Evolutionary conservation across 2,797 vertebrate genomes (phyloP).

Genomic region (Brachyalestes nurse): DNA sequence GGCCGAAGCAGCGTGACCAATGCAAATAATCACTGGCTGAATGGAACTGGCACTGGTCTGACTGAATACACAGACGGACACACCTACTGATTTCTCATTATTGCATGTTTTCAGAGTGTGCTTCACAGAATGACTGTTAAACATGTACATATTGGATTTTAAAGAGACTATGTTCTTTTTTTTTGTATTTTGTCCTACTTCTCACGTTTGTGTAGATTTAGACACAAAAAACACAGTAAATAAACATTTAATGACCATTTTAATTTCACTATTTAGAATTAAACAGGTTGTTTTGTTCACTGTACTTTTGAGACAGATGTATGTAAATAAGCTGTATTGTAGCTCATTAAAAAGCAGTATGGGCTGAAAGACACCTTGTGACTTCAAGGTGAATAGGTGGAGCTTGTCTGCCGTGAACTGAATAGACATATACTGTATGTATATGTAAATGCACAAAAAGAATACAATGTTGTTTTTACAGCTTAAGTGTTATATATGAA

Average conservation of each 20-base stretch:
- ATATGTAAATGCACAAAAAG: background rate
- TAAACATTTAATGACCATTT: background rate
- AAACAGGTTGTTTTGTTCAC: background rate
- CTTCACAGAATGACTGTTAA: background rate
- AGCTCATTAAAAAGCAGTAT: background rate
- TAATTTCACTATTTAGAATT: background rate
- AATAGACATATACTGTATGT: background rate
- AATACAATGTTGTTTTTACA: too few relatives aligned
- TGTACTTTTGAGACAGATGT: background rate
- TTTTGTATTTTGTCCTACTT: background rate
- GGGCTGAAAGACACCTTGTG: background rate
- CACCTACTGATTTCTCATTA: constrained; percentile 7
- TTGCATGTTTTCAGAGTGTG: background rate
- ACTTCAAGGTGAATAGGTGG: too few relatives aligned
- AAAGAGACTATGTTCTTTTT: background rate
- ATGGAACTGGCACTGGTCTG: background rate
- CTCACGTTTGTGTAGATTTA: background rate
- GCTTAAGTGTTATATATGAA: too few relatives aligned
- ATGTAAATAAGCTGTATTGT: background rate
- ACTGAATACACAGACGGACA: background rate
- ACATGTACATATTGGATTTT: background rate
- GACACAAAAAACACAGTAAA: background rate
- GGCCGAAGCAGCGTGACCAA: constrained; percentile 24
- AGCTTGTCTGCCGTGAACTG: background rate
- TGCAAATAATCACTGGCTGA: constrained; percentile 31